These are phyloP conservation scores for Lacanobia wlatinum DNA, from an alignment of 2,888 invertebrate species.

Conservation along the genomic window DNA sequence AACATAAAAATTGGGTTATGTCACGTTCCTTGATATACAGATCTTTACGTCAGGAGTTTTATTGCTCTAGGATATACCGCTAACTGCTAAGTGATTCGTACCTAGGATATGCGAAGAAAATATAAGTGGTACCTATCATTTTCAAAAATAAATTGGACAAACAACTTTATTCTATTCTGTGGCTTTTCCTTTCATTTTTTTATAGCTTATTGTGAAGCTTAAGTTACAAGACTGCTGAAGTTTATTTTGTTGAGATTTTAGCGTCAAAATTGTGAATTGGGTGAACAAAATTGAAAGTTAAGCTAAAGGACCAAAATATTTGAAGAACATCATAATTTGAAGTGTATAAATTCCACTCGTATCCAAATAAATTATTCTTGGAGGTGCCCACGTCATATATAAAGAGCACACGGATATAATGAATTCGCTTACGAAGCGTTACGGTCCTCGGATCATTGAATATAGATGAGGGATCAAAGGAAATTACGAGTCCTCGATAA, in stretches of 20 bases:
- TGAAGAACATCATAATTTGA: constrained; percentile 29
- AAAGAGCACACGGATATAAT: constrained; percentile 84
- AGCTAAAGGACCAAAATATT: constrained; percentile 6
- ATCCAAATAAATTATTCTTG: constrained; percentile 63
- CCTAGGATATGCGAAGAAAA: constrained; percentile 16
- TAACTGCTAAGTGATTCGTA: constrained; percentile 69
- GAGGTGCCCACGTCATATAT: constrained; percentile 71
- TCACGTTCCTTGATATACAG: constrained; percentile 84
- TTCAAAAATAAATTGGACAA: background rate
- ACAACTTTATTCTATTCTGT: background rate
- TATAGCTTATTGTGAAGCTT: too few relatives aligned
- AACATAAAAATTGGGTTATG: constrained; percentile 85
- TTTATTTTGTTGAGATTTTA: too few relatives aligned
- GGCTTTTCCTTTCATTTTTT: too few relatives aligned
- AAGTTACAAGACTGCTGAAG: too few relatives aligned
- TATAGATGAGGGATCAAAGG: constrained; percentile 90
- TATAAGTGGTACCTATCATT: too few relatives aligned
- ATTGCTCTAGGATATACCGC: constrained; percentile 70
- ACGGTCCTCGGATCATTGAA: constrained; percentile 88
- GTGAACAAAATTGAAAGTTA: background rate
- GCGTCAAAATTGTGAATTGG: too few relatives aligned
- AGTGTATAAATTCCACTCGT: constrained; percentile 50
- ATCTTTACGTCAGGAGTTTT: constrained; percentile 79
- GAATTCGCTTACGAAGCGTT: constrained; percentile 88
- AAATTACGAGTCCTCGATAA: constrained; percentile 87